Percentiles rank a stretch among this genome's conserved stretches.
phyloP scores from a whole-genome alignment of 2,113 vertebrate genomes.

The Neofelis nebulosa region DNA sequence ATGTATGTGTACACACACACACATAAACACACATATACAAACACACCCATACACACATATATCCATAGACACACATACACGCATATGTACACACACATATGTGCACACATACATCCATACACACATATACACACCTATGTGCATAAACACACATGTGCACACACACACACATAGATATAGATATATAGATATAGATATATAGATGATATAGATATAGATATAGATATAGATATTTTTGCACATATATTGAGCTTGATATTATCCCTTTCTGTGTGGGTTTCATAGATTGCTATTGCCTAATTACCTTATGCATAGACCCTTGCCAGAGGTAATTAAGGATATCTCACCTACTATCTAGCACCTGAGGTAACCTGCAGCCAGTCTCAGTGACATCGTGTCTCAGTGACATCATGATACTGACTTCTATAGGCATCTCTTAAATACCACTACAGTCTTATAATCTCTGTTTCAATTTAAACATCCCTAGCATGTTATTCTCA shows the following conservation, averaged over 20 bases:
- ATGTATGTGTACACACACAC: no score
- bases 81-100: no score
- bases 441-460: background rate
- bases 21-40: no score
- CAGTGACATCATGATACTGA: background rate
- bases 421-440: background rate
- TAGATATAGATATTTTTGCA: background rate
- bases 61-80: background rate
- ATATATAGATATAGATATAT: no score
- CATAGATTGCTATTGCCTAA: background rate
- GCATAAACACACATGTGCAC: background rate
- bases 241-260: background rate
- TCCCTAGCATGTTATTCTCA: background rate
- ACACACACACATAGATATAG: no score
- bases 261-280: background rate
- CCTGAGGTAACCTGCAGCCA: background rate
- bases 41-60: background rate
- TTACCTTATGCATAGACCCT: background rate
- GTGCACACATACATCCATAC: fast-evolving
- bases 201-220: background rate
- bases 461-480: background rate
- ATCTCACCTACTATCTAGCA: background rate
- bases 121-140: background rate
- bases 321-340: background rate
- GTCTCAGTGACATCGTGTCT: background rate